These are phyloP conservation scores for Sitodiplosis mosellana DNA, from an alignment of 1,140 invertebrate species.

Conservation along the genomic window DNA sequence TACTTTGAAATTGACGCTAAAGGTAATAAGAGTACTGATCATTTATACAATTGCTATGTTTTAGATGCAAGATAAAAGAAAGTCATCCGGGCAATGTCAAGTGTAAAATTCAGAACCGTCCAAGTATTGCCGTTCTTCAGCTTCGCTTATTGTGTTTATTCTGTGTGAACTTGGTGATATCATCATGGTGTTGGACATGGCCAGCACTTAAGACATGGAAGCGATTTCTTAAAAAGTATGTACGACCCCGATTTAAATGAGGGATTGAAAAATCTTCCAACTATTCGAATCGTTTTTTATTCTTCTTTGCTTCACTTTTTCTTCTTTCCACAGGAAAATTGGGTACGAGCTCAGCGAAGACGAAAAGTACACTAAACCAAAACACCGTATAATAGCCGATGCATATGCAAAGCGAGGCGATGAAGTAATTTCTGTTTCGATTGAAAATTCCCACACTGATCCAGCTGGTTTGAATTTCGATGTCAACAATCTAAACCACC, in stretches of 20 bases:
- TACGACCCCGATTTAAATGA: too few relatives aligned
- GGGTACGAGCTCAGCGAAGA: slow-evolving; percentile 51
- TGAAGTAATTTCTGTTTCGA: slow-evolving; percentile 66
- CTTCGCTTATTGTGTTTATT: slow-evolving; percentile 67
- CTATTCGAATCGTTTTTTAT: background rate
- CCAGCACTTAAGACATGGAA: slow-evolving; percentile 68
- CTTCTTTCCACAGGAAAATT: slow-evolving; percentile 31
- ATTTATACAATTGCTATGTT: slow-evolving; percentile 12
- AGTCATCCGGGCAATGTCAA: slow-evolving; percentile 27
- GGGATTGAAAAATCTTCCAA: background rate
- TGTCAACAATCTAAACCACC: slow-evolving; percentile 41
- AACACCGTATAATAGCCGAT: slow-evolving; percentile 79
- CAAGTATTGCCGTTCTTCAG: slow-evolving; percentile 64
- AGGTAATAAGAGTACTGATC: background rate
- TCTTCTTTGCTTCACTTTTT: background rate
- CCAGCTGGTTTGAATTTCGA: slow-evolving; percentile 77
- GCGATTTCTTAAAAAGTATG: slow-evolving; percentile 60
- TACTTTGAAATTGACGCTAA: background rate
- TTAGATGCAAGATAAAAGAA: slow-evolving; percentile 37
- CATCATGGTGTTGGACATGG: slow-evolving; percentile 80
- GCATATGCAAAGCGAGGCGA: slow-evolving; percentile 77
- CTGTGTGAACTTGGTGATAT: slow-evolving; percentile 69
- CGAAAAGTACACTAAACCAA: slow-evolving; percentile 49
- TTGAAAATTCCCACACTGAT: slow-evolving; percentile 70
- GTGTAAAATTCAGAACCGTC: slow-evolving; percentile 47